phyloP scores from a whole-genome alignment of 1,140 invertebrate species.

The silkworm (Bombyx mori) region ASM3026992v2 NC_085125.1:9654001-9654500 shows the following conservation, averaged over 20 bases:
- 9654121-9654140: conserved; percentile 66
- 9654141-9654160: conserved; percentile 57
- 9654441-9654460: conserved; percentile 62
- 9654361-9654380: conserved; percentile 55
- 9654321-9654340: conserved; percentile 66
- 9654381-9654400: conserved; percentile 64
- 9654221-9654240: conserved; percentile 67
- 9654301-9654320: conserved; percentile 48
- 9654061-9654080: conserved; percentile 23
- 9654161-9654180: conserved; percentile 51
- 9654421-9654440: conserved; percentile 45
- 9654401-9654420: conserved; percentile 60
- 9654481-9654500: conserved; percentile 69
- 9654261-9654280: conserved; percentile 68
- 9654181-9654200: conserved; percentile 66
- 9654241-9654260: conserved; percentile 59
- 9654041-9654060: conserved; percentile 45
- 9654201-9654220: conserved; percentile 71
- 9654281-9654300: conserved; percentile 52
- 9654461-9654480: conserved; percentile 70
- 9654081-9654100: conserved; percentile 43
- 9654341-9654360: conserved; percentile 59
- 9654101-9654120: conserved; percentile 52
- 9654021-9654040: conserved; percentile 40
- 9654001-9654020: conserved; percentile 57